These are phyloP conservation scores for Chaetura pelagica DNA, from an alignment of 2,113 vertebrate genomes.

Conservation along the genomic window DNA sequence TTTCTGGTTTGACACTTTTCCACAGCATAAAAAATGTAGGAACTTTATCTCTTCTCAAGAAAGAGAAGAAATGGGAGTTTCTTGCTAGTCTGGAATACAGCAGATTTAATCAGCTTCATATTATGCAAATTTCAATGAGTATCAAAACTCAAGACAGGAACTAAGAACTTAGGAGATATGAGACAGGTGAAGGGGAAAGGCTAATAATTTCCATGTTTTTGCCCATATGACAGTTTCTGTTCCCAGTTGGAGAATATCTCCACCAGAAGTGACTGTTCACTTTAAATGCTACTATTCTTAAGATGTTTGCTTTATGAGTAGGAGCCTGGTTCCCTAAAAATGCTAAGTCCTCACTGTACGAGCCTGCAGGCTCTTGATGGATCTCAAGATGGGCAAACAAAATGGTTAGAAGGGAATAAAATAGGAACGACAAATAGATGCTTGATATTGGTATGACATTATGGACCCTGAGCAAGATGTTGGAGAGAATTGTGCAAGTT, in stretches of 20 bases:
- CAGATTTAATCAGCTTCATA: neutral
- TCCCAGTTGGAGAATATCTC: neutral
- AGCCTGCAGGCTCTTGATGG: neutral
- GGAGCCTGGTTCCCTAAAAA: neutral
- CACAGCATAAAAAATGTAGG: neutral
- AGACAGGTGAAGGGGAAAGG: fast-evolving
- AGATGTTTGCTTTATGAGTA: neutral
- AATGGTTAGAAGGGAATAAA: neutral
- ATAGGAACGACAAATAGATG: neutral
- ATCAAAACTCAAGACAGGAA: neutral
- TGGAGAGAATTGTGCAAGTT: neutral
- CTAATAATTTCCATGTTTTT: neutral
- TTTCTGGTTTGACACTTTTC: neutral
- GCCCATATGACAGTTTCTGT: too few species aligned
- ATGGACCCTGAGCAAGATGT: neutral
- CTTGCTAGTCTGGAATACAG: neutral
- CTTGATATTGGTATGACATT: neutral
- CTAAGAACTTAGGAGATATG: neutral
- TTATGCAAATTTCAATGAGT: neutral
- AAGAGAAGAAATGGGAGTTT: neutral
- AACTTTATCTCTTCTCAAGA: neutral
- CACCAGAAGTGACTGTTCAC: neutral
- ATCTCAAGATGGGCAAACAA: neutral
- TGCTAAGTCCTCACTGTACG: neutral
- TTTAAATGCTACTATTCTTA: neutral